phyloP scores from a whole-genome alignment of 2,797 vertebrate species.

The Echeneis naucrates region DNA sequence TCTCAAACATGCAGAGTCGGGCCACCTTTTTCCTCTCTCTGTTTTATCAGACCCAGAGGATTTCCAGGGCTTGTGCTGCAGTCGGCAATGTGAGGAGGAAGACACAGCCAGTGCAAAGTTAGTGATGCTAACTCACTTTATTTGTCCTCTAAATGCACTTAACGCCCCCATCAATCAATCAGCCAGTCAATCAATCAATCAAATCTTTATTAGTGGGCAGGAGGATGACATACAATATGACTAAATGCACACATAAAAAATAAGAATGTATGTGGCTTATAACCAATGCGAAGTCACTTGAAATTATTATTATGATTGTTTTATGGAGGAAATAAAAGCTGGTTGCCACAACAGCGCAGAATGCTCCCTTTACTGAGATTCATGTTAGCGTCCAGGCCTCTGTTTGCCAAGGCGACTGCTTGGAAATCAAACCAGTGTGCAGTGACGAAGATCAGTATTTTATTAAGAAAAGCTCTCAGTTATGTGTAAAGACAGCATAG shows the following conservation, averaged over 20 bases:
- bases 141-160: not conserved
- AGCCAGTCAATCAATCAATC: no score
- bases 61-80: constrained; percentile 46
- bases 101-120: constrained; percentile 24
- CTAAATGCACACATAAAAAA: no score
- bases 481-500: not conserved
- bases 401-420: constrained; percentile 28
- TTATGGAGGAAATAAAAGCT: not conserved
- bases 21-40: constrained; percentile 15
- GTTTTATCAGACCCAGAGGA: constrained; percentile 21
- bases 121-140: constrained; percentile 7
- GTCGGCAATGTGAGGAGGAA: constrained; percentile 38
- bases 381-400: not conserved
- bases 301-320: not conserved
- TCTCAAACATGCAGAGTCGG: constrained; percentile 48
- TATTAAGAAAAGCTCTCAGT: constrained; percentile 8
- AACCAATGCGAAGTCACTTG: not conserved
- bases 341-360: not conserved
- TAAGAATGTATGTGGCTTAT: not conserved
- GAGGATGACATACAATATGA: no score
- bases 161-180: rapidly evolving
- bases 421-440: constrained; percentile 23
- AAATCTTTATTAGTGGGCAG: no score
- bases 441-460: not conserved
- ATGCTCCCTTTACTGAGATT: constrained; percentile 7